phyloP scores from a whole-genome alignment of 2,113 vertebrate species.

The Eonycteris spelaea region DNA sequence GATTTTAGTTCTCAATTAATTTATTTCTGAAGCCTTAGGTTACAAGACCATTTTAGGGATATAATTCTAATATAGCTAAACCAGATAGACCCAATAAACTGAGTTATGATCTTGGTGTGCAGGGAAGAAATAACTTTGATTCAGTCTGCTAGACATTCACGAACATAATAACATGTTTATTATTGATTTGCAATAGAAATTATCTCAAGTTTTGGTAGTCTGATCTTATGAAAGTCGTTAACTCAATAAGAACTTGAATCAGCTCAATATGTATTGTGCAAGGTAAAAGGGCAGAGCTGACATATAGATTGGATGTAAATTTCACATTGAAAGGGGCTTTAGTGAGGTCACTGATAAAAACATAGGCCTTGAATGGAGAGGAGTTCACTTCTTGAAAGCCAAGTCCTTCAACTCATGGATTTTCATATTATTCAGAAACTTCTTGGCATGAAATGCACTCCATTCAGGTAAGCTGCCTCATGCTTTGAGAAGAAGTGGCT shows the following conservation, averaged over 20 bases:
- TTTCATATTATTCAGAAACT: neutral
- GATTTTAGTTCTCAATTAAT: neutral
- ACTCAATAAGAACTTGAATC: neutral
- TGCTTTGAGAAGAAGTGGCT: neutral
- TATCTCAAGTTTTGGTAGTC: neutral
- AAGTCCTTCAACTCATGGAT: neutral
- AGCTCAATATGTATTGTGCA: neutral
- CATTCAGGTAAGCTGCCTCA: neutral
- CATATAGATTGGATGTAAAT: neutral
- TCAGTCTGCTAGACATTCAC: neutral
- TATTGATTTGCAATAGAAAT: neutral
- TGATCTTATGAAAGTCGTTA: neutral
- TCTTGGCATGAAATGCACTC: neutral
- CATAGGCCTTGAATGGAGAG: neutral
- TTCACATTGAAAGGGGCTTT: neutral
- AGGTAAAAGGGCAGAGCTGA: neutral
- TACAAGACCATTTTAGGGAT: neutral
- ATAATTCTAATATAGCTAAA: neutral
- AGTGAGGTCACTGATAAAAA: neutral
- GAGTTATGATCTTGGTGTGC: neutral
- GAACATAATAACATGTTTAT: neutral
- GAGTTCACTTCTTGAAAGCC: neutral
- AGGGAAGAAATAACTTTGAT: constrained; percentile 5
- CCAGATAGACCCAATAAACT: neutral
- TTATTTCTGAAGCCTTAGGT: neutral